phyloP scores from a whole-genome alignment of 2,888 invertebrate species.

The Leptarthrus brevirostris region DNA sequence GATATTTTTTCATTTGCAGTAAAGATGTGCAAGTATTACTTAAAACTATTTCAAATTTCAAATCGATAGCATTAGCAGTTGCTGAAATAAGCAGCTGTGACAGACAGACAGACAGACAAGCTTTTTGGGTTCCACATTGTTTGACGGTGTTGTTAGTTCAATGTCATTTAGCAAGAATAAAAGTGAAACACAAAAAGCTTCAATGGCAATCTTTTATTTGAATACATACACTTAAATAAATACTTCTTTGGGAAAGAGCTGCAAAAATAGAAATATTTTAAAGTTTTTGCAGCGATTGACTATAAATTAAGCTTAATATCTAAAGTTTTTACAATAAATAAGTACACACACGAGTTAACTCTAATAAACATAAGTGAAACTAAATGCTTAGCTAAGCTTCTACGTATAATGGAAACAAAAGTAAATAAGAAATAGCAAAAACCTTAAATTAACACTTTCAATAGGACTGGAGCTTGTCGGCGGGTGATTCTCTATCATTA shows the following conservation, averaged over 20 bases:
- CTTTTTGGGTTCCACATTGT: too few relatives aligned
- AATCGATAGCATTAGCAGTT: too few relatives aligned
- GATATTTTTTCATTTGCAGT: too few relatives aligned
- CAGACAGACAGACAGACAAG: too few relatives aligned
- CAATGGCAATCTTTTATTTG: constrained; percentile 24
- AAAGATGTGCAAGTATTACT: too few relatives aligned
- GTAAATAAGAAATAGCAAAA: constrained; percentile 11
- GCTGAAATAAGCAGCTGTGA: too few relatives aligned
- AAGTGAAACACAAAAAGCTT: too few relatives aligned
- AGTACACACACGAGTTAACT: not conserved
- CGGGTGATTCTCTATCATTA: constrained; percentile 60
- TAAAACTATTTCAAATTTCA: too few relatives aligned
- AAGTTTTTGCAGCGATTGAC: constrained; percentile 32
- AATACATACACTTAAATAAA: constrained; percentile 30
- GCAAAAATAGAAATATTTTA: not conserved
- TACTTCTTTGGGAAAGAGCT: constrained; percentile 36
- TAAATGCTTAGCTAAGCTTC: not conserved
- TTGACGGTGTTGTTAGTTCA: too few relatives aligned
- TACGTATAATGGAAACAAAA: constrained; percentile 35
- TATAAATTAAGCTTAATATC: constrained; percentile 29
- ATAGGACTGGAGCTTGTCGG: constrained; percentile 6
- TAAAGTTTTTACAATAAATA: constrained; percentile 39
- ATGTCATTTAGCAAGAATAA: too few relatives aligned
- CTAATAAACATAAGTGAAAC: not conserved
- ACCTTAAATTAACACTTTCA: constrained; percentile 8